These are phyloP conservation scores for Benitochromis conjunctus DNA, from an alignment of 2,113 vertebrate genomes.

Conservation along the genomic window DNA sequence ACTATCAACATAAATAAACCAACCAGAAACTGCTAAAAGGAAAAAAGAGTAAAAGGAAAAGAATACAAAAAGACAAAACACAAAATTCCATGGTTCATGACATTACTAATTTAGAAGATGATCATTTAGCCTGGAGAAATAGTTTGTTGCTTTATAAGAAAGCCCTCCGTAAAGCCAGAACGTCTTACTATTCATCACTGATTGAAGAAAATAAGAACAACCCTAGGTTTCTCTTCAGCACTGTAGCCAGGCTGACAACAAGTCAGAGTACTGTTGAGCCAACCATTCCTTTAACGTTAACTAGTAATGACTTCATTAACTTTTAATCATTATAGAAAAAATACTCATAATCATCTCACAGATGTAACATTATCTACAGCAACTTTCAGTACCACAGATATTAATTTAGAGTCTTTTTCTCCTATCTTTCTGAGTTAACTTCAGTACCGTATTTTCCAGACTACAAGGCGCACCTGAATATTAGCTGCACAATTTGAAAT, in stretches of 20 bases:
- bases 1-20: not conserved
- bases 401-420: too few species aligned
- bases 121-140: not conserved
- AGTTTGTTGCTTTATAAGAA: not conserved
- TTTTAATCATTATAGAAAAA: fast-evolving
- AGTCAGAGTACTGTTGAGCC: not conserved
- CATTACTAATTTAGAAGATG: not conserved
- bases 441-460: too few species aligned
- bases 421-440: too few species aligned
- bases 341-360: too few species aligned
- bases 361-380: too few species aligned
- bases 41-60: not conserved
- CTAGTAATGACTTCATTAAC: not conserved
- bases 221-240: not conserved
- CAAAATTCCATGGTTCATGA: not conserved
- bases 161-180: fast-evolving
- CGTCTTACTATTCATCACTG: not conserved
- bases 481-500: too few species aligned
- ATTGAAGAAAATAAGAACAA: not conserved
- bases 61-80: not conserved
- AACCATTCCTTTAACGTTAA: not conserved
- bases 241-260: not conserved
- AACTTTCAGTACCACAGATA: too few species aligned
- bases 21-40: not conserved
- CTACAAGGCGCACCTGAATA: too few species aligned